Evolutionary conservation across 2,888 invertebrate species (phyloP).

Genomic region (Drosophila recens): DNA sequence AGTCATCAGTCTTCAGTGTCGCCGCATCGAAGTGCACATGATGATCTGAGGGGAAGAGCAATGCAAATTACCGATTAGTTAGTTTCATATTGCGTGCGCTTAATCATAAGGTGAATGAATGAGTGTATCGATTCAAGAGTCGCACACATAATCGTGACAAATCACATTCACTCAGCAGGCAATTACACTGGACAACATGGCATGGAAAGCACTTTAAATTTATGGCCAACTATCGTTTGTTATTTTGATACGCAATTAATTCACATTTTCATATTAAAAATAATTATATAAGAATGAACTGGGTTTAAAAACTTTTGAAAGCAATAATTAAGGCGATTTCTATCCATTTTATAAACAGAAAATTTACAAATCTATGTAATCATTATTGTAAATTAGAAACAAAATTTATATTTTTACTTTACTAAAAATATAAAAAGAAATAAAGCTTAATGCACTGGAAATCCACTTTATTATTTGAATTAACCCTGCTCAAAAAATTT

Average conservation of each 20-base stretch:
- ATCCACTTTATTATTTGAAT: too few relatives aligned
- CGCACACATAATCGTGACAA: not conserved
- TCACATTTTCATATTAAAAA: not conserved
- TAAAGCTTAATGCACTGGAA: too few relatives aligned
- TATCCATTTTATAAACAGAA: too few relatives aligned
- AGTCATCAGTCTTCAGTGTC: slow-evolving; percentile 82
- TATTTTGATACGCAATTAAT: not conserved
- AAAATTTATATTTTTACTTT: too few relatives aligned
- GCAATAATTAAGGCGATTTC: too few relatives aligned
- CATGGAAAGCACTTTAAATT: not conserved
- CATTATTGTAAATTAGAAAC: too few relatives aligned
- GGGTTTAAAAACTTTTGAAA: too few relatives aligned
- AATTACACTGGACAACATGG: slow-evolving; percentile 9
- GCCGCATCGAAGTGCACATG: slow-evolving; percentile 85
- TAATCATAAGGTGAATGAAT: not conserved
- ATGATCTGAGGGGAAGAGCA: slow-evolving; percentile 75
- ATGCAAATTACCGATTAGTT: not conserved
- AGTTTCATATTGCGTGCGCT: not conserved
- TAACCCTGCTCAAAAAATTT: too few relatives aligned
- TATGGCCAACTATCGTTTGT: not conserved
- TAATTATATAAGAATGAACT: too few relatives aligned
- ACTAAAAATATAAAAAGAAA: too few relatives aligned
- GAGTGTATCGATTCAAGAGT: not conserved
- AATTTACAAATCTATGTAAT: too few relatives aligned
- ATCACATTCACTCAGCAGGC: not conserved